Base-by-base conservation (phyloP, 92 coral and sea anemone species). In the Epizoanthus ramosus region DNA sequence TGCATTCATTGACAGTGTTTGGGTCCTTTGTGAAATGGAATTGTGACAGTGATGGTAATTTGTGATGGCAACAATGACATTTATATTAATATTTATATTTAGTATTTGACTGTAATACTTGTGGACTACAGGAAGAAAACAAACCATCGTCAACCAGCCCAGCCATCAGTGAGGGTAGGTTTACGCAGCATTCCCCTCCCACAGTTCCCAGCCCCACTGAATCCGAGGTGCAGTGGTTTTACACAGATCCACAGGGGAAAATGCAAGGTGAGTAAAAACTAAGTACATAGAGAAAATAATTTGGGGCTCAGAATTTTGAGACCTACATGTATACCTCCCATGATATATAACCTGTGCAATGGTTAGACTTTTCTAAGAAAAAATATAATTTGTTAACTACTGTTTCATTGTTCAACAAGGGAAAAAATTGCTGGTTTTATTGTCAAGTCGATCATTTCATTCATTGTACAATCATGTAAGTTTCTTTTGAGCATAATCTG, bases 201-300 rank as follows among this genome's bases (percentile, higher is more conserved):
- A 50, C 79, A 31, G 65, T 85, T 9, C 41, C 91, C 19, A 89
- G 90, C 25, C 79, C 94, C 10, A 75, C 63, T 31, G 88, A 89
- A 4, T 63, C 61, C 13, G 95, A 97, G 56, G 89, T 91, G 1
- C 88, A 89, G 72, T 97, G 99, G 99, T 92, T 87, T 84, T 97
- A 97, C 80, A 87, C 98, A 23, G 99, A 97, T 77, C 99, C 99
- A 74, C 99, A 97, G 58, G 99, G 99, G 16, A 92, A 90, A 81
- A 93, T 89, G 87, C 99, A 97, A 84, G 99, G 98, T 92, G 47
- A 70, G 74, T 79, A 7, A 17, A 9, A 8, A 61, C 60, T 58
- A 0, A 13, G 25, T 60, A 24, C 17, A 69, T 18, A 69, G 31
- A 28, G 31, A 24, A 24, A 23, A 57, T 19, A 12, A 0, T 9